phyloP scores from a whole-genome alignment of 1,140 invertebrate species.

The Heliconius hermathena region DNA sequence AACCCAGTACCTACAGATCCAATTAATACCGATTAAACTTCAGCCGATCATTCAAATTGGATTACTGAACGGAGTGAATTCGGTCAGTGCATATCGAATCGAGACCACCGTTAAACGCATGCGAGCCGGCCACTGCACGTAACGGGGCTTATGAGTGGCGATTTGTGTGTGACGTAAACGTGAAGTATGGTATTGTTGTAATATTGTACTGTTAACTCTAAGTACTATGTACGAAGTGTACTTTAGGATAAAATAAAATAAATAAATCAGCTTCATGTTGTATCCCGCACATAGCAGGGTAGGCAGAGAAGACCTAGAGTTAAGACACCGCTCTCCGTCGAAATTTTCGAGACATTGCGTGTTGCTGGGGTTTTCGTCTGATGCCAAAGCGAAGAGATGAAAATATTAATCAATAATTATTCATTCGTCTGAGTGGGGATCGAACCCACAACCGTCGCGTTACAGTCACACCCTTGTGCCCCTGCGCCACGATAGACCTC shows the following conservation, averaged over 20 bases:
- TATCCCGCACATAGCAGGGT: too few species aligned
- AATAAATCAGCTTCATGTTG: too few species aligned
- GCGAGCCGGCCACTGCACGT: conserved; percentile 22
- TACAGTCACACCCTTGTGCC: too few species aligned
- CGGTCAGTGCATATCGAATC: conserved; percentile 48
- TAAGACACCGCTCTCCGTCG: neutral
- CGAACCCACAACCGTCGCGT: too few species aligned
- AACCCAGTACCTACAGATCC: neutral
- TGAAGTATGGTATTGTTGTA: neutral
- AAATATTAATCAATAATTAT: too few species aligned
- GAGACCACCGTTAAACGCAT: conserved; percentile 45
- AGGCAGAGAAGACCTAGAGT: too few species aligned
- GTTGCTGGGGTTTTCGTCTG: too few species aligned
- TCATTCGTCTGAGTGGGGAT: too few species aligned
- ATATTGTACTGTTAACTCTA: neutral
- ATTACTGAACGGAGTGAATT: conserved; percentile 37
- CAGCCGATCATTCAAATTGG: conserved; percentile 24
- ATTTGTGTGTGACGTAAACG: conserved; percentile 11
- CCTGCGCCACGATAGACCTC: too few species aligned
- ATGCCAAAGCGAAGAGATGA: too few species aligned
- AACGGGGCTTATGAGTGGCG: conserved; percentile 25
- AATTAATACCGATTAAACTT: conserved; percentile 12
- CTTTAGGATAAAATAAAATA: neutral
- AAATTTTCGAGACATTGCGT: too few species aligned
- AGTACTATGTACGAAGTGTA: neutral